A percentile compares a stretch with the other conserved stretches of the same genome.
Evolutionary conservation across 2,888 invertebrate species (phyloP).

Genomic region (Notocelia uddmanniana): DNA sequence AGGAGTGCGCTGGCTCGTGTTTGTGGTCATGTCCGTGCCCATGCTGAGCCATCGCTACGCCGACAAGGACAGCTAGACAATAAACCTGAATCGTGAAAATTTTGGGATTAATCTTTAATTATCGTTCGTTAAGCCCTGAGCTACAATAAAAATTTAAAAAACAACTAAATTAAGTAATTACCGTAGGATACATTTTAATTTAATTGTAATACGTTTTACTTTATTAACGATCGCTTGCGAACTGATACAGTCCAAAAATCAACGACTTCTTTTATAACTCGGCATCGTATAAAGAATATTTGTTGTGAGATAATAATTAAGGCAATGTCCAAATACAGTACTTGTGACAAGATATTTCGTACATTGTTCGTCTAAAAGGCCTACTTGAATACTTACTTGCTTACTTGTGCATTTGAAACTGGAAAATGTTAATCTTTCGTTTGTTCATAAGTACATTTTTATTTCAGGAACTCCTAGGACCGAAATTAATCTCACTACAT

Average conservation of each 20-base stretch:
- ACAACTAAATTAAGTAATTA: not conserved
- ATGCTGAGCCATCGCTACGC: slow-evolving; percentile 49
- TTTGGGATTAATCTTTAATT: not conserved
- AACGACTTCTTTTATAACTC: not conserved
- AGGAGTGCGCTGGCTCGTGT: slow-evolving; percentile 51
- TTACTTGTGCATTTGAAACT: too few relatives aligned
- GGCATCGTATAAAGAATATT: not conserved
- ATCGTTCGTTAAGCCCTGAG: too few relatives aligned
- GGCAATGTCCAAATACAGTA: not conserved
- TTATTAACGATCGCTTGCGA: not conserved
- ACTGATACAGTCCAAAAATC: not conserved
- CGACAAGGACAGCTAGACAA: slow-evolving; percentile 21
- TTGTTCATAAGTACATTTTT: too few relatives aligned
- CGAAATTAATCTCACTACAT: too few relatives aligned
- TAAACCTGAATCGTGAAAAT: not conserved
- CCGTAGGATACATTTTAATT: slow-evolving; percentile 9
- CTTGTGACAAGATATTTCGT: not conserved
- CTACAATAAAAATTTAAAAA: too few relatives aligned
- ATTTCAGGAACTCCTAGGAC: too few relatives aligned
- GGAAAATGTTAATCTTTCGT: too few relatives aligned
- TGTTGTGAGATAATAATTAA: not conserved
- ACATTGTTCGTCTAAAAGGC: not conserved
- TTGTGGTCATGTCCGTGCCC: slow-evolving; percentile 55
- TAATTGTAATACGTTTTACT: too few relatives aligned
- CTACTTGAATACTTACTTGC: too few relatives aligned